These are phyloP conservation scores for Corynorhinus townsendii DNA, from an alignment of 2,113 vertebrate species.

Conservation along the genomic window DNA sequence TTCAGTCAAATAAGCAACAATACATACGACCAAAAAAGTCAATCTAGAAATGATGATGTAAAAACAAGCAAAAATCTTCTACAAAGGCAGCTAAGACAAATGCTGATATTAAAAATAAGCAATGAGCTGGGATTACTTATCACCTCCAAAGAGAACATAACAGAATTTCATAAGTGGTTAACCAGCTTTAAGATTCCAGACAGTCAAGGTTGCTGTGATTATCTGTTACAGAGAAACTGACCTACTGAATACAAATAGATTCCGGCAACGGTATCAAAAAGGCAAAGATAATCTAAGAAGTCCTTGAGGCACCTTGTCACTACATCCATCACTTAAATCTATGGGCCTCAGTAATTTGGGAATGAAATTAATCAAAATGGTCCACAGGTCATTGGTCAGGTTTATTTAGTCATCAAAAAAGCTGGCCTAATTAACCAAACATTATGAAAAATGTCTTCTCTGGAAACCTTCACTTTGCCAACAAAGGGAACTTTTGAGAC, in stretches of 20 bases:
- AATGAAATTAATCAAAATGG: constrained; percentile 62
- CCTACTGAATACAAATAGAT: background rate
- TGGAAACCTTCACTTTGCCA: constrained; percentile 54
- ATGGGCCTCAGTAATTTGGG: constrained; percentile 16
- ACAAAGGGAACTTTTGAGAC: constrained; percentile 53
- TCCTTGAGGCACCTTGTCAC: constrained; percentile 42
- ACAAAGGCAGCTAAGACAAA: constrained; percentile 4
- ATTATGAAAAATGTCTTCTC: constrained; percentile 67
- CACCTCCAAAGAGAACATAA: constrained; percentile 2
- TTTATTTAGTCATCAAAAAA: constrained; percentile 63
- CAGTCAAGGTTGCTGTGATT: constrained; percentile 45
- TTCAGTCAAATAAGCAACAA: constrained; percentile 33
- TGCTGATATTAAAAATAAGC: background rate
- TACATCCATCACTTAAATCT: constrained; percentile 60
- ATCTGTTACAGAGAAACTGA: constrained; percentile 54
- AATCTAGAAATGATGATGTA: constrained; percentile 13
- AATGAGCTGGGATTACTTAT: background rate
- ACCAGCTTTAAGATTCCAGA: constrained; percentile 38
- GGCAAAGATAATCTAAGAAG: constrained; percentile 37
- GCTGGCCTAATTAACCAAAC: constrained; percentile 55
- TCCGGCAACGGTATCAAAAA: background rate
- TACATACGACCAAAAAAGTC: constrained; percentile 14
- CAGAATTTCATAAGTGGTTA: constrained; percentile 17
- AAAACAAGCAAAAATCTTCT: constrained; percentile 17
- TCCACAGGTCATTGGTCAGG: constrained; percentile 63